A percentile compares a stretch with the other conserved stretches of the same genome.
Conservation (phyloP, 2,113 vertebrate species). For the Zeus faber region DNA sequence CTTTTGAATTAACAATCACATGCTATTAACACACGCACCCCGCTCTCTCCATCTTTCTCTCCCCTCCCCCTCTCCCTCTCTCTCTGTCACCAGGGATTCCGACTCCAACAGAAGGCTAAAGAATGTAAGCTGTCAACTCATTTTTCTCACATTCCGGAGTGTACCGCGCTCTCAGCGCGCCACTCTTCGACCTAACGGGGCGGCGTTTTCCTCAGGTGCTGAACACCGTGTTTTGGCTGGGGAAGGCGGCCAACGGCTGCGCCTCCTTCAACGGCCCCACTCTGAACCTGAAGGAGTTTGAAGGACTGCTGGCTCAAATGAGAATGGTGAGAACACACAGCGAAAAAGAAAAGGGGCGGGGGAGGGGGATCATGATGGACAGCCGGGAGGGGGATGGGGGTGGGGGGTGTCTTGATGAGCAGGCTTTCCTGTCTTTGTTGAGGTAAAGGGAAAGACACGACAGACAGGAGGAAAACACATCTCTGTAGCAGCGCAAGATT, state of each 20-base stretch:
- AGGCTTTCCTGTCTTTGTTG: constrained; percentile 56
- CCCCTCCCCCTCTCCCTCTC: constrained; percentile 8
- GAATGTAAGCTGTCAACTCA: constrained; percentile 81
- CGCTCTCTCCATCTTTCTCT: neutral
- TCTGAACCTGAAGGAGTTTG: constrained; percentile 93
- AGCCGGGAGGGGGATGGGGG: constrained; percentile 1
- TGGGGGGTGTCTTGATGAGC: neutral
- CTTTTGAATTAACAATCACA: neutral
- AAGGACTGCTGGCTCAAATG: constrained; percentile 92
- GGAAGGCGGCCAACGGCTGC: constrained; percentile 87
- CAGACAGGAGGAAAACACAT: constrained; percentile 12
- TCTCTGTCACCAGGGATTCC: constrained; percentile 73
- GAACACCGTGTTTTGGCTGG: constrained; percentile 97
- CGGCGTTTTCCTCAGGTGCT: constrained; percentile 88
- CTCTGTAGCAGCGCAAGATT: no score
- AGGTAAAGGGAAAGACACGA: constrained; percentile 16
- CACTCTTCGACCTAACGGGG: no score
- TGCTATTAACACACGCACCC: neutral
- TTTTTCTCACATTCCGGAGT: neutral
- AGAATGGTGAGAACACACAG: constrained; percentile 79
- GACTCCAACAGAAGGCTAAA: constrained; percentile 91
- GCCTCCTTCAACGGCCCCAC: constrained; percentile 83
- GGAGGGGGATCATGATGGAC: neutral
- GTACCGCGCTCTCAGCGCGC: no score
- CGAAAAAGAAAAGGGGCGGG: neutral